phyloP scores from a whole-genome alignment of 2,113 vertebrate genomes.

The Zingel zingel region DNA sequence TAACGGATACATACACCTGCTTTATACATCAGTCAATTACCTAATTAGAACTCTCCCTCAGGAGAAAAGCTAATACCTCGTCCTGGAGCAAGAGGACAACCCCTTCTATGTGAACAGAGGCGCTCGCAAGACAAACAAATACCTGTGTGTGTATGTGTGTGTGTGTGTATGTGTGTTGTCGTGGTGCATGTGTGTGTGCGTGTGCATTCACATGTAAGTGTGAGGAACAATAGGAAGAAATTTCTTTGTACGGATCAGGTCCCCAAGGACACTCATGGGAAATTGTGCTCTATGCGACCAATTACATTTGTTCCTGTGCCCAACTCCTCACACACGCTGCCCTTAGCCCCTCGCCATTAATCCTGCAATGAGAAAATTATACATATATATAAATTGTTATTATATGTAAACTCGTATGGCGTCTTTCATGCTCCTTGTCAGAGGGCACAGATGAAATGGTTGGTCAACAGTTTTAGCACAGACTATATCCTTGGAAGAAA shows the following conservation, averaged over 20 bases:
- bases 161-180: conserved; percentile 50
- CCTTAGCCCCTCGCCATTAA: conserved; percentile 58
- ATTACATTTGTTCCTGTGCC: conserved; percentile 56
- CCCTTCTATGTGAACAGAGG: conserved; percentile 81
- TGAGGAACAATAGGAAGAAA: conserved; percentile 64
- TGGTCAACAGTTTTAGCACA: not conserved
- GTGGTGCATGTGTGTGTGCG: conserved; percentile 26
- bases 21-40: conserved; percentile 88
- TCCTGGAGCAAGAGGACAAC: conserved; percentile 70
- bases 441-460: conserved; percentile 45
- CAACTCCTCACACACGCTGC: conserved; percentile 55
- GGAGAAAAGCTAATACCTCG: conserved; percentile 85
- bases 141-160: conserved; percentile 67
- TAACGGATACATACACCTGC: conserved; percentile 89
- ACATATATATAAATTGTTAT: not conserved
- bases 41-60: conserved; percentile 87
- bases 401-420: conserved; percentile 32
- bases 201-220: conserved; percentile 49
- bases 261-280: conserved; percentile 79
- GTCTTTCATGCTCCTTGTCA: conserved; percentile 41
- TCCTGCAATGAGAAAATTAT: conserved; percentile 65
- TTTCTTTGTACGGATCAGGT: conserved; percentile 78
- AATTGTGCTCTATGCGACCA: conserved; percentile 65
- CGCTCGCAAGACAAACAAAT: conserved; percentile 71
- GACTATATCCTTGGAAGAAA: not conserved